Evolutionary conservation across 2,113 vertebrate genomes (phyloP).

Genomic region (Excalfactoria chinensis): DNA sequence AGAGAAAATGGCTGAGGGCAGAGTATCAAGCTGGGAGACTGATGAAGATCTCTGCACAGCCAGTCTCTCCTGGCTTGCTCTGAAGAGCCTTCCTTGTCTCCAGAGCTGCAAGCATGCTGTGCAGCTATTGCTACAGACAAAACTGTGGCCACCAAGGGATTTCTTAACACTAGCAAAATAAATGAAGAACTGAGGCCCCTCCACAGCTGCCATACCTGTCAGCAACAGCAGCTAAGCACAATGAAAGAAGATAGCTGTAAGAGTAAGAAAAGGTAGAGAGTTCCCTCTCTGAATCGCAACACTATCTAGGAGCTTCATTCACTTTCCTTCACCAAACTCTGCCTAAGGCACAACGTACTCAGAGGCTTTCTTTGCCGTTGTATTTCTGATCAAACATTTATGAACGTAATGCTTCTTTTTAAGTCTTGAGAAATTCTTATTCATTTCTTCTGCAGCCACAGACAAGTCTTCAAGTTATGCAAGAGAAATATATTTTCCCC

Average conservation of each 20-base stretch:
- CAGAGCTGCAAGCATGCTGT: not conserved
- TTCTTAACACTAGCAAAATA: not conserved
- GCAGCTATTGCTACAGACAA: not conserved
- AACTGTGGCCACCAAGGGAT: not conserved
- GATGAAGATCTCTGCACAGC: not conserved
- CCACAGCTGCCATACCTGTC: not conserved
- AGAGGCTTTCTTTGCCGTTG: not conserved
- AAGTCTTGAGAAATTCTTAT: not conserved
- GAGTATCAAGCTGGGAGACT: not conserved
- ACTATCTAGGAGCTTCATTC: not conserved
- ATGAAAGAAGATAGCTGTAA: not conserved
- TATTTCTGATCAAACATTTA: slow-evolving; percentile 15
- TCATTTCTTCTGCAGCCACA: not conserved
- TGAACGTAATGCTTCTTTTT: not conserved
- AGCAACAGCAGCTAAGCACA: fast-evolving
- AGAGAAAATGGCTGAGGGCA: not conserved
- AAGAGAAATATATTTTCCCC: not conserved
- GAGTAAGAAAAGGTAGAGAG: not conserved
- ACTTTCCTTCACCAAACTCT: not conserved
- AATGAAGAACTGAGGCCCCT: not conserved
- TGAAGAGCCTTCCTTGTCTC: not conserved
- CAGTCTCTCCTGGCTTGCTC: not conserved
- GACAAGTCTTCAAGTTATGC: not conserved
- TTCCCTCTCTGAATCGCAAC: not conserved
- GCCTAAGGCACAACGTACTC: not conserved